Percentiles rank a stretch among this genome's conserved stretches.
These are phyloP conservation scores for Cherax destructor DNA, from an alignment of 1,140 invertebrate genomes.

Conservation along the genomic window DNA sequence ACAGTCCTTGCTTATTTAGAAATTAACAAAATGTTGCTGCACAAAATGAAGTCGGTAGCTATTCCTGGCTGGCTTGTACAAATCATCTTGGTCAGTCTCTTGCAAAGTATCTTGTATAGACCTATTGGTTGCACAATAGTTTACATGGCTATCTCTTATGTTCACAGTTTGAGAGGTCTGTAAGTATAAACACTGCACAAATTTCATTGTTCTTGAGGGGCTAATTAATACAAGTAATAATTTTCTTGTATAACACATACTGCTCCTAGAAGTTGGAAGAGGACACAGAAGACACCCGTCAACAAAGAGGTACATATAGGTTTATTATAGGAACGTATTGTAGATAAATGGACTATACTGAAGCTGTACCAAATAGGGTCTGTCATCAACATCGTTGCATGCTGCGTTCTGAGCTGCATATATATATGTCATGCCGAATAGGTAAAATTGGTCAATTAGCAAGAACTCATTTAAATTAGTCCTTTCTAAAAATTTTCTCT, in stretches of 20 bases:
- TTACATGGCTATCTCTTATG: too few relatives aligned
- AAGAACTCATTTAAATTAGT: too few relatives aligned
- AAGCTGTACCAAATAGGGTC: neutral
- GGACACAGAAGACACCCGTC: neutral
- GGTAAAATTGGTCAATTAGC: too few relatives aligned
- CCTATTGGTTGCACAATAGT: too few relatives aligned
- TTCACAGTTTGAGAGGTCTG: slow-evolving; percentile 20
- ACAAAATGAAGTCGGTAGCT: neutral
- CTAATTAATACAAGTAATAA: slow-evolving; percentile 22
- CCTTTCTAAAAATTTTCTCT: too few relatives aligned
- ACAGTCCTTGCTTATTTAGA: slow-evolving; percentile 7
- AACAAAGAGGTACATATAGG: neutral
- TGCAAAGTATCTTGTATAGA: too few relatives aligned
- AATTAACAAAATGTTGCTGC: slow-evolving; percentile 21
- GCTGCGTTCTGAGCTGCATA: neutral
- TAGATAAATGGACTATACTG: neutral
- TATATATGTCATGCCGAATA: too few relatives aligned
- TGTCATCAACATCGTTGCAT: neutral
- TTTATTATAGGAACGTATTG: neutral
- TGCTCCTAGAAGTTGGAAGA: slow-evolving; percentile 5
- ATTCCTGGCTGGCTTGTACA: too few relatives aligned
- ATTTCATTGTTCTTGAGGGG: slow-evolving; percentile 21
- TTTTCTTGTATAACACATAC: neutral
- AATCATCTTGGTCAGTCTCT: too few relatives aligned
- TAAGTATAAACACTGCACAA: slow-evolving; percentile 14